Evolutionary conservation across 2,113 vertebrate genomes (phyloP), one percentile per base, ranked within the genome.

Genomic region (Martes martes): DNA sequence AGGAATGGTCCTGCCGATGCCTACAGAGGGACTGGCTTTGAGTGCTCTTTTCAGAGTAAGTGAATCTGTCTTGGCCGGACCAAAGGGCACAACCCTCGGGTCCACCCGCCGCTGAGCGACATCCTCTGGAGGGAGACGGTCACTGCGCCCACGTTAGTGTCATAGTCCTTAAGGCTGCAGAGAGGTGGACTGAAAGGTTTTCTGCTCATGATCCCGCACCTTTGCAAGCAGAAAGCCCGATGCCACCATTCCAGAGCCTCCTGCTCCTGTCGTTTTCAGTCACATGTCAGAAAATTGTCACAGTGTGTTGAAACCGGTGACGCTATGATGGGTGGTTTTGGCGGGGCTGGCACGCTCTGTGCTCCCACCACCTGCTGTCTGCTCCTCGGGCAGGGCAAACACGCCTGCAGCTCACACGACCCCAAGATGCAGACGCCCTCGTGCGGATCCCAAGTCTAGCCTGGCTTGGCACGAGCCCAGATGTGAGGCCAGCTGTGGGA

Each of bases 211-310:
- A 9, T 0, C 0, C 9, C 0, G 31, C 21, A 11, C n/a, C 85
- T 95, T 23, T 31, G 81, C 36, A 31, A 69, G 31, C 52, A 63
- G 63, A 36, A 59, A 74, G 16, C 83, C 59, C 8, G 57, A 57
- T 85, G 36, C 61, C 91, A 26, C 79, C 36, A 61, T 91, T 95
- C 71, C 84, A 92, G 85, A 92, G 96, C 82, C 67, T 97, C 78
- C 0, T 50, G 91, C 91, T 95, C 59, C 67, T 45, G 0, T 55
- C n/a, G 11, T 7, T 91, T 96, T 96, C 52, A 52, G 47, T 89
- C 73, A 73, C 19, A 86, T 9, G 47, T 85, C 93, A 65, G 89
- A 82, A 88, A 95, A 78, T 14, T 95, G 96, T 82, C 92, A 84
- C 36, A 95, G 90, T 11, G 39, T 6, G 55, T 92, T 79, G 84